Conservation (phyloP, 1,140 invertebrate species). For the Antheraea pernyi region DNA sequence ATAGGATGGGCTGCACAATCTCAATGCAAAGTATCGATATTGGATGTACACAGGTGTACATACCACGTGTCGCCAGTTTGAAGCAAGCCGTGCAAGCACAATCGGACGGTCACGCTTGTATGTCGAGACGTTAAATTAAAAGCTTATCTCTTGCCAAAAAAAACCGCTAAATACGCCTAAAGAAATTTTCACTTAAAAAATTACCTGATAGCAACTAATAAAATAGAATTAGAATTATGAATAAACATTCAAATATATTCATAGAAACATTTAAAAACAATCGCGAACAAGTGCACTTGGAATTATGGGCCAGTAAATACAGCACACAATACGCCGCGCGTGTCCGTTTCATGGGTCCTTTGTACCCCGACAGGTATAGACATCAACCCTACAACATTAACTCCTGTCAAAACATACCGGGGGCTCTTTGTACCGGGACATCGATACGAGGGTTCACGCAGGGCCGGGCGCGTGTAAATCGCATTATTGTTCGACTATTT, state of each 20-base stretch:
- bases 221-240: too few relatives aligned
- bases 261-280: neutral
- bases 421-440: conserved; percentile 44
- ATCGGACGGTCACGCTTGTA: too few relatives aligned
- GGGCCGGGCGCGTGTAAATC: conserved; percentile 40
- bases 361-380: conserved; percentile 41
- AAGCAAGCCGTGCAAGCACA: too few relatives aligned
- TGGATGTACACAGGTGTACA: too few relatives aligned
- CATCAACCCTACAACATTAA: conserved; percentile 51
- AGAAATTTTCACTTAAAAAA: neutral
- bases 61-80: too few relatives aligned
- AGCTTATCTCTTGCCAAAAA: too few relatives aligned
- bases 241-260: too few relatives aligned
- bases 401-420: conserved; percentile 59
- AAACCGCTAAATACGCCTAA: too few relatives aligned
- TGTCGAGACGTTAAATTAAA: too few relatives aligned
- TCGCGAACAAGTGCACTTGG: conserved; percentile 32
- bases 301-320: conserved; percentile 32
- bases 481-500: conserved; percentile 33
- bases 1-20: too few relatives aligned
- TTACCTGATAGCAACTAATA: too few relatives aligned
- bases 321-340: conserved; percentile 29
- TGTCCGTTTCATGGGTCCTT: conserved; percentile 17
- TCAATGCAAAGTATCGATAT: too few relatives aligned
- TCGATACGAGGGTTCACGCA: conserved; percentile 43